Evolutionary conservation across 2,888 invertebrate genomes (phyloP).

Genomic region (Stenodema calcarata): DNA sequence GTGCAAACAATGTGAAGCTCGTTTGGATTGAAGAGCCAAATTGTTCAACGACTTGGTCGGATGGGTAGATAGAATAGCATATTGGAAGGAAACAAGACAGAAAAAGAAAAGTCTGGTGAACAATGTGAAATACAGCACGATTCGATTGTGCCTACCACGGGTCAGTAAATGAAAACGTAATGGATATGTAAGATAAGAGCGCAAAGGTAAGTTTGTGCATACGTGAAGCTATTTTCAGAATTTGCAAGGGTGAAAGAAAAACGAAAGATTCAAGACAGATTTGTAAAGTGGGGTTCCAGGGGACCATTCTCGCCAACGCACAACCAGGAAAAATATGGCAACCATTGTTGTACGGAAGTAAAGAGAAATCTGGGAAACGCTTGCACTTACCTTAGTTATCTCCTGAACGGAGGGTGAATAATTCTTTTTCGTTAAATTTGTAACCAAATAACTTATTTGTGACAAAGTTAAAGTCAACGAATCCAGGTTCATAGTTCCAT

Average conservation of each 20-base stretch:
- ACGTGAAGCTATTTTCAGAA: background rate
- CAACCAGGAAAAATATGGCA: conserved; percentile 33
- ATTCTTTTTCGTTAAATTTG: conserved; percentile 94
- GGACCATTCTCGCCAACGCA: conserved; percentile 28
- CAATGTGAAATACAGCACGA: background rate
- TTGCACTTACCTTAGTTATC: conserved; percentile 75
- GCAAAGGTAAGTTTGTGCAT: too few species aligned
- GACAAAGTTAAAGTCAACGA: conserved; percentile 97
- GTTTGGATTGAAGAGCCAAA: too few species aligned
- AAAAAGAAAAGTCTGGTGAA: background rate
- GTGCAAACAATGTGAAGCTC: background rate
- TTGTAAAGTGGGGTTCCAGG: background rate
- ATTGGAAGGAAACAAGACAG: background rate
- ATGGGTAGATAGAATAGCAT: background rate
- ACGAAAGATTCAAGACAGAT: background rate
- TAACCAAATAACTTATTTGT: conserved; percentile 97
- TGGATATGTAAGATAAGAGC: too few species aligned
- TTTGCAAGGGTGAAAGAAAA: background rate
- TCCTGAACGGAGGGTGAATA: conserved; percentile 88
- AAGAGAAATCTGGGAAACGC: background rate
- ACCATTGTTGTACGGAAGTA: conserved; percentile 25
- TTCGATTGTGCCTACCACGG: background rate
- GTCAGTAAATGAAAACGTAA: background rate
- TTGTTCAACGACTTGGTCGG: background rate
- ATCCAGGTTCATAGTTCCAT: conserved; percentile 99